Percentiles rank a stretch among this genome's conserved stretches.
Evolutionary conservation across 2,113 vertebrate species (phyloP).

Genomic region (Acanthochromis polyacanthus): DNA sequence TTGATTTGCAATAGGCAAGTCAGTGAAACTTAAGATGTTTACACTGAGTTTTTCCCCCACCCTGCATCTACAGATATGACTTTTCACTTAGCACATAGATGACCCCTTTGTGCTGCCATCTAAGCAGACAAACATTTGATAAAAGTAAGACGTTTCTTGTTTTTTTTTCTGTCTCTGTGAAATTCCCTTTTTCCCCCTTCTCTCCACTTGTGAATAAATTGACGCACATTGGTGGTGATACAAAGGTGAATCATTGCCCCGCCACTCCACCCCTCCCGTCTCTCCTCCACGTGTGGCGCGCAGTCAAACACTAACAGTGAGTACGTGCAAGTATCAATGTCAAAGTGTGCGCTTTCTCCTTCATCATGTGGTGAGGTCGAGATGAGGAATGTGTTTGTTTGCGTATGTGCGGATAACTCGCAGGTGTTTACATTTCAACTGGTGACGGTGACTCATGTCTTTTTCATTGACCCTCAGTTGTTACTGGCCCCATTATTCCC

Average conservation of each 20-base stretch:
- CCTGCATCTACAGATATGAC: too few relatives aligned
- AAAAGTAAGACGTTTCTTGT: not conserved
- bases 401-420: constrained; percentile 22
- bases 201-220: constrained; percentile 6
- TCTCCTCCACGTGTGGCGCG: not conserved
- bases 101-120: not conserved
- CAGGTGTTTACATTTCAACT: constrained; percentile 39
- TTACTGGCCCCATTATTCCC: constrained; percentile 6
- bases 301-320: constrained; percentile 40
- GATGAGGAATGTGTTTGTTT: constrained; percentile 44
- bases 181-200: too few relatives aligned
- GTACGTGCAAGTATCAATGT: constrained; percentile 19
- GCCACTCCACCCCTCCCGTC: not conserved
- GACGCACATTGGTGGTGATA: constrained; percentile 49
- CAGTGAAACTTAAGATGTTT: too few relatives aligned
- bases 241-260: constrained; percentile 51
- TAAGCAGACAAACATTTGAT: not conserved
- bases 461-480: constrained; percentile 23
- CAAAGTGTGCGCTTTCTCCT: not conserved
- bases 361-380: constrained; percentile 22
- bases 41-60: too few relatives aligned
- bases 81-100: too few relatives aligned
- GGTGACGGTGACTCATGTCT: constrained; percentile 34
- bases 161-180: not conserved
- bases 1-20: too few relatives aligned